Conservation (phyloP, 2,797 vertebrate species). For the Gobio occitaniae region DNA sequence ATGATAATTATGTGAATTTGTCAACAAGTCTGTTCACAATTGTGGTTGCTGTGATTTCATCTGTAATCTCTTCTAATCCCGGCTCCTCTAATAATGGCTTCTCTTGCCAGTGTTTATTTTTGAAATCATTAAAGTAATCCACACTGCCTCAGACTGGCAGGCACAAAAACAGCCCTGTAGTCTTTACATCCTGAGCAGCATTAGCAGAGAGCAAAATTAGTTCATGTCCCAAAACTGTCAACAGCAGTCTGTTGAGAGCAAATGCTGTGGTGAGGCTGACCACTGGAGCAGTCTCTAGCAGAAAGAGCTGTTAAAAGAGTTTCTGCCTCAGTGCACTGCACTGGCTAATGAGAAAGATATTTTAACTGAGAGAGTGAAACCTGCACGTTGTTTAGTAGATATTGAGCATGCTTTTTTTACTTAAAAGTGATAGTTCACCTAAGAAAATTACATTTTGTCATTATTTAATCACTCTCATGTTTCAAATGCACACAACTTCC, state of each 20-base stretch:
- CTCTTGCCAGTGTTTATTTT: slow-evolving; percentile 32
- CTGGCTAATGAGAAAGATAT: not conserved
- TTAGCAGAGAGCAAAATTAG: slow-evolving; percentile 33
- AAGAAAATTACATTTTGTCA: not conserved
- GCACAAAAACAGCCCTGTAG: slow-evolving; percentile 9
- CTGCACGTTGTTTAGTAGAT: not conserved
- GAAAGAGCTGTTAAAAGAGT: slow-evolving; percentile 9
- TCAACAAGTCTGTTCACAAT: slow-evolving; percentile 47
- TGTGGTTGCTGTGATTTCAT: slow-evolving; percentile 26
- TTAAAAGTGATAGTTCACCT: not conserved
- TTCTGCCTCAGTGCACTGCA: not conserved
- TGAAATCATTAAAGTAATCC: slow-evolving; percentile 29
- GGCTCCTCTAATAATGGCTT: slow-evolving; percentile 5
- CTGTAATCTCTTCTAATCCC: slow-evolving; percentile 58
- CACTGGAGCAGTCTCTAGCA: not conserved
- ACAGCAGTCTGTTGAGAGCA: slow-evolving; percentile 19
- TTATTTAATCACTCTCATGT: not conserved
- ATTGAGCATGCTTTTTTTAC: not conserved
- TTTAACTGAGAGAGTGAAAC: not conserved
- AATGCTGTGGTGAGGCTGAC: not conserved
- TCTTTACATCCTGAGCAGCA: slow-evolving; percentile 22
- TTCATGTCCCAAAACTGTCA: slow-evolving; percentile 55
- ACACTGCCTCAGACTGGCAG: slow-evolving; percentile 1
- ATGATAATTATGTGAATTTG: slow-evolving; percentile 59
- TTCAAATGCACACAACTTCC: not conserved